Evolutionary conservation across 1,140 invertebrate species (phyloP), one percentile per base, ranked within the genome.

Genomic region (Drosophila guanche): DNA sequence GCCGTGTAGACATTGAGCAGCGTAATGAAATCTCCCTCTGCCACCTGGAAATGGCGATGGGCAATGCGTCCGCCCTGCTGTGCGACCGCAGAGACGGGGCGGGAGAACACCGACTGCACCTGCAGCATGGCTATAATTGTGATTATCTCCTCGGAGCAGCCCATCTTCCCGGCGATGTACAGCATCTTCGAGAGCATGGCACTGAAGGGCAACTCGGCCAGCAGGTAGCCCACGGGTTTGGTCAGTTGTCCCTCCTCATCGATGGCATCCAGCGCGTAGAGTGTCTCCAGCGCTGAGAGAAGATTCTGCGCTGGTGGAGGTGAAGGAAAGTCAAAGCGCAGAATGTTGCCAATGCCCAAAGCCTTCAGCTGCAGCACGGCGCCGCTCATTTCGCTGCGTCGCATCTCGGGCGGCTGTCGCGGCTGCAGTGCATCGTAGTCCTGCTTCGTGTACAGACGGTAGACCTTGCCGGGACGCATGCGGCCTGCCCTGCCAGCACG

Each of bases 11-110:
- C 95, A 92, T 99, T 99, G 0, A 99, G 92, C 56, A 97, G 93
- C 4, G 98, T 99, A 2, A 99, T 92, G 23, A 99, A 93, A 93
- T 99, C 99, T 0, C 99, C 99, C 93, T 99, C 98, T 25, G 95
- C 95, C 4, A 98, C 98, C 92, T 98, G 95, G 90, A 98, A 98
- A 63, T 95, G 94, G 16, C 97, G 92, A 90, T 95, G 96, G 4
- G 94, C 94, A 7, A 96, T 92, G 68, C 95, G 93, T 23, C 95
- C 94, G 77, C 94, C 94, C 43, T 95, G 92, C 33, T 93, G 92
- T 1, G 92, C 93, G 57, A 94, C 93, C n/a, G 95, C 94, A 14
- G 94, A 93, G 0, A 93, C 92, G 0, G 96, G 95, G 23, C 93
- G 94, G n/a, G 95, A 92, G 85, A 98, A 98, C 3, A 99, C 93